Base-by-base conservation (phyloP, 2,113 vertebrate genomes). In the Noctilio leporinus region DNA sequence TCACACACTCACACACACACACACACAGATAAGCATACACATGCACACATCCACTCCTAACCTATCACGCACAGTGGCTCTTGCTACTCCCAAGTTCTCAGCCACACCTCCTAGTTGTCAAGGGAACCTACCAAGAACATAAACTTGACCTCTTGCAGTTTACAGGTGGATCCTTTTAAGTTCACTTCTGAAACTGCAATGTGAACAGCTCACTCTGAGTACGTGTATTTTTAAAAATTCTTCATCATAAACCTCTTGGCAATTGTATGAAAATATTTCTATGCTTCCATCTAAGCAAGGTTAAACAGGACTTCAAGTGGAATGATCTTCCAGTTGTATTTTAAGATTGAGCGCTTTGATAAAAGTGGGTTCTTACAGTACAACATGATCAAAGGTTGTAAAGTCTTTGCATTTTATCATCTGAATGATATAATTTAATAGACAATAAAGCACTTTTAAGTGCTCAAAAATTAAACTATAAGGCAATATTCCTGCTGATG, bases 81-180 rank as follows among this genome's bases (percentile, higher is more conserved):
- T 43, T 81, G 73, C n/a, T 59, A 70, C 76, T 65, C 43, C 43
- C 84, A 88, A 87, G 84, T 86, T 78, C 80, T 70, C 86, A 55
- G 80, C 70, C 95, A 96, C 78, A 55, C 95, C 96, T 86, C 91
- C 45, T 0, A 19, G 96, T 97, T 30, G 93, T 73, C 91, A 96
- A 80, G 96, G 97, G 59, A 97, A 97, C 76, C 87, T 97, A 98
- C 97, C 94, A 94, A 92, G 95, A 93, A 49, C 89, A 93, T 95
- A 96, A 98, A 98, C 97, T 95, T 97, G 96, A 86, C 93, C 94
- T 70, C 95, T 96, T 65, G 95, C 26, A 83, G 95, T 91, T 96
- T 88, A 85, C 1, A 93, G 89, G 77, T 47, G 91, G 45, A 59
- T 28, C 82, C 83, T 94, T 93, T 82, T 22, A 83, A 92, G 73